Conservation (phyloP, 2,888 invertebrate species). For the Serrognathus titanus region DNA sequence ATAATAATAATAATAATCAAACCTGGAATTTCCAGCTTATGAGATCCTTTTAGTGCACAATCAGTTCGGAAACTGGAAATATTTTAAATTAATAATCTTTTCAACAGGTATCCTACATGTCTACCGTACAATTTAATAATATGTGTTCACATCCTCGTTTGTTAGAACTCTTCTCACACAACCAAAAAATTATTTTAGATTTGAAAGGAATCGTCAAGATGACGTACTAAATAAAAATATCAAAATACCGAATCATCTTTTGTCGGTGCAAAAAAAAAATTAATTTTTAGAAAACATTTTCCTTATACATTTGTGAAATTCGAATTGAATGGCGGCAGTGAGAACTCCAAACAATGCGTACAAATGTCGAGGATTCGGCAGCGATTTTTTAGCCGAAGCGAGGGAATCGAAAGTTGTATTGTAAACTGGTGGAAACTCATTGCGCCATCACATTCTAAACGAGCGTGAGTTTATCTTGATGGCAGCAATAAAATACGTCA, state of each 20-base stretch:
- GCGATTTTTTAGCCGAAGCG: constrained; percentile 1
- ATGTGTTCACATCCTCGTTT: constrained; percentile 4
- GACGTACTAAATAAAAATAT: background rate
- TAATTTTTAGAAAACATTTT: background rate
- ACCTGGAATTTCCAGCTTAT: no score
- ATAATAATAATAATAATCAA: no score
- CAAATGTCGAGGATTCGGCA: constrained; percentile 1
- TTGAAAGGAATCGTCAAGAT: no score
- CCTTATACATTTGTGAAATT: background rate
- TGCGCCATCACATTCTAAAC: constrained; percentile 35
- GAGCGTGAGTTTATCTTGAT: constrained; percentile 40
- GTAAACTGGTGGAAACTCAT: constrained; percentile 33
- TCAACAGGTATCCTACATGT: no score
- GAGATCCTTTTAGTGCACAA: no score
- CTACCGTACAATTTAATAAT: constrained; percentile 1
- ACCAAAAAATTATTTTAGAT: no score
- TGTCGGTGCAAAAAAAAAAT: background rate
- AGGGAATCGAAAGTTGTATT: constrained; percentile 25
- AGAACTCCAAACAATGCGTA: background rate
- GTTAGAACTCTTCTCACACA: background rate
- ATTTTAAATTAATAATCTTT: no score
- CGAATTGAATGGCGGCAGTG: background rate
- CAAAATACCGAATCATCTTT: background rate
- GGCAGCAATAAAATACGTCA: constrained; percentile 52
- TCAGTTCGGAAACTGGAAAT: no score